Conservation (phyloP, 1,140 invertebrate species). For the Lutraria rhynchaena region DNA sequence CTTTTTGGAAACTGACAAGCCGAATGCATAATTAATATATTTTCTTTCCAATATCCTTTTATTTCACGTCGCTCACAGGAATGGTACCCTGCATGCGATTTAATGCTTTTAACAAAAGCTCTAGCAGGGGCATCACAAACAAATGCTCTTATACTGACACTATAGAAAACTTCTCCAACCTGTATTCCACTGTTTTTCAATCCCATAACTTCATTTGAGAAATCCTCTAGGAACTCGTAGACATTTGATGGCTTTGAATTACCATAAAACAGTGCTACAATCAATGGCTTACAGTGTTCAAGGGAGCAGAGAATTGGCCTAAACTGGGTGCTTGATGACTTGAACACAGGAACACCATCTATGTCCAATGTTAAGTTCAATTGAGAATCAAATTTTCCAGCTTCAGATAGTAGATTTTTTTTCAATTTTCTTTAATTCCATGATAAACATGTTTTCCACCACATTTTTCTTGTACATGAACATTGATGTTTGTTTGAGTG, state of each 20-base stretch:
- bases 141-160: too few relatives aligned
- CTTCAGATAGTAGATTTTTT: constrained; percentile 8
- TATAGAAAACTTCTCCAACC: too few relatives aligned
- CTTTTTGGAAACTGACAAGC: too few relatives aligned
- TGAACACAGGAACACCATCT: too few relatives aligned
- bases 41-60: constrained; percentile 54
- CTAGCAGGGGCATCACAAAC: too few relatives aligned
- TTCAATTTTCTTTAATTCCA: constrained; percentile 43
- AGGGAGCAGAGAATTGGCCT: too few relatives aligned
- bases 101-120: too few relatives aligned
- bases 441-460: constrained; percentile 57
- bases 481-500: constrained; percentile 47
- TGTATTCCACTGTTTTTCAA: too few relatives aligned
- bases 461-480: constrained; percentile 51
- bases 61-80: constrained; percentile 62
- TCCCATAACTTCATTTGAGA: too few relatives aligned
- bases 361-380: too few relatives aligned
- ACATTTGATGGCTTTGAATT: constrained; percentile 68
- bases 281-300: constrained; percentile 58
- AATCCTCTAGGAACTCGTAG: constrained; percentile 68
- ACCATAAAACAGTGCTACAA: constrained; percentile 72
- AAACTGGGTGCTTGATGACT: too few relatives aligned
- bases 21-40: constrained; percentile 59
- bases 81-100: constrained; percentile 69
- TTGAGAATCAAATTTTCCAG: too few relatives aligned